Percentiles rank a stretch among this genome's conserved stretches.
phyloP scores from a whole-genome alignment of 2,113 vertebrate genomes.

The Gambusia holbrooki region DNA sequence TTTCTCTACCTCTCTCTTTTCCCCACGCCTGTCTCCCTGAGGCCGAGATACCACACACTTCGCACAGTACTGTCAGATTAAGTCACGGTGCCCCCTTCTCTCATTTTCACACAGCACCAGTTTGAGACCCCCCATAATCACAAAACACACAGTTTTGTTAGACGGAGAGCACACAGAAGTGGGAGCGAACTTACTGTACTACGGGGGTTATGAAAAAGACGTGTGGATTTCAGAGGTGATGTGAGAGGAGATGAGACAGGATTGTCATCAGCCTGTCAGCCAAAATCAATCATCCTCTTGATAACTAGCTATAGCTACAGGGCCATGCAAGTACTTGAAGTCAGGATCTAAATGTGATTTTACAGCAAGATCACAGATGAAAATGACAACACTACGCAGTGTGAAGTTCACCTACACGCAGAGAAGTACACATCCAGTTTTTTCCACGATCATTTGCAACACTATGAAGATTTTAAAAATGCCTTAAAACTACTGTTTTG shows the following conservation, averaged over 20 bases:
- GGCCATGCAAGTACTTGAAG: constrained; percentile 15
- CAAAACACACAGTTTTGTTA: constrained; percentile 46
- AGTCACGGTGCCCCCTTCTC: constrained; percentile 73
- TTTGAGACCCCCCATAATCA: constrained; percentile 57
- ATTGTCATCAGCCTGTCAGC: constrained; percentile 70
- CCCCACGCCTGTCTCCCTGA: constrained; percentile 63
- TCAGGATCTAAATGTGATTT: constrained; percentile 21
- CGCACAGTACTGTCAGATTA: constrained; percentile 79
- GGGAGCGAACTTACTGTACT: constrained; percentile 64
- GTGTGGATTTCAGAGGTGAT: constrained; percentile 58
- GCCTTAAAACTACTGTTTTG: background rate
- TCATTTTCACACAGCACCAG: constrained; percentile 71
- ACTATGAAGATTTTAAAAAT: background rate
- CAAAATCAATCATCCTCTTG: constrained; percentile 70
- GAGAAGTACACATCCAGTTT: background rate
- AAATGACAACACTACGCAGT: constrained; percentile 6
- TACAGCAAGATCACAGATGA: background rate
- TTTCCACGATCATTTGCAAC: background rate
- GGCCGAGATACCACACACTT: constrained; percentile 80
- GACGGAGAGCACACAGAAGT: constrained; percentile 40
- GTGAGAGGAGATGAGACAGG: constrained; percentile 62
- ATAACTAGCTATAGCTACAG: constrained; percentile 45
- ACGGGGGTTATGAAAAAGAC: constrained; percentile 62
- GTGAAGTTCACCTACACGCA: background rate
- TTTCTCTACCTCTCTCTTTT: constrained; percentile 45